Base-by-base conservation (phyloP, 1,140 invertebrate species). In the Himalopsyche phryganea region DNA sequence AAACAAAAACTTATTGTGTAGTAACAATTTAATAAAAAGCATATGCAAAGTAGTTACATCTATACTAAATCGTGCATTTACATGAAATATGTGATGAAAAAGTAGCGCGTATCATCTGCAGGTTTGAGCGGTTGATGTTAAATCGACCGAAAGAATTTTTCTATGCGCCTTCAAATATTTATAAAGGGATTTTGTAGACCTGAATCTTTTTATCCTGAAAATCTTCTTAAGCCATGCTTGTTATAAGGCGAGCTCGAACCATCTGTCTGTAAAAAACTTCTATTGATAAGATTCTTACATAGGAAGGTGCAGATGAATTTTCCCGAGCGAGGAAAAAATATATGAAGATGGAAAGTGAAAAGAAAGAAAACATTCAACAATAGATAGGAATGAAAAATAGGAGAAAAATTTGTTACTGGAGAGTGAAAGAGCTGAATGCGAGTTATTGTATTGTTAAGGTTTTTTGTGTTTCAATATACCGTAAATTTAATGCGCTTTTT, bases 141-240 rank as follows among this genome's bases (percentile, higher is more conserved):
- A 61, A 61, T 61, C 59, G 48, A 42, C 33, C 49, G 40, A 51
- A 47, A 55, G 53, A 45, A 56, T 50, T 50, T 61, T 56, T 61
- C 40, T 50, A 61, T 56, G 46, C 59, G 52, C 51, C 49, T 61
- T 55, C 58, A 60, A 60, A 60, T 61, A 61, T 61, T 61, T 61
- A 61, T 56, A 61, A 61, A 56, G 52, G 52, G 46, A 61, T 61
- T 56, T 56, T 52, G 32, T 17, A 50, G 53, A 42, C 54, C 47
- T 50, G 46, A 55, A 51, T 56, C 53, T 32, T 33, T 61, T 61
- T 61, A 61, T 61, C 49, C 44, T 33, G 23, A 13, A 42, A 51
- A 61, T 55, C 48, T 47, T 38, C 47, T 18, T 46, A 51, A 51
- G 50, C 50, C 18, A 47, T 15, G 59, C 48, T 51, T 56, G 52